phyloP scores from a whole-genome alignment of 2,113 vertebrate genomes.

The Isurus oxyrinchus region DNA sequence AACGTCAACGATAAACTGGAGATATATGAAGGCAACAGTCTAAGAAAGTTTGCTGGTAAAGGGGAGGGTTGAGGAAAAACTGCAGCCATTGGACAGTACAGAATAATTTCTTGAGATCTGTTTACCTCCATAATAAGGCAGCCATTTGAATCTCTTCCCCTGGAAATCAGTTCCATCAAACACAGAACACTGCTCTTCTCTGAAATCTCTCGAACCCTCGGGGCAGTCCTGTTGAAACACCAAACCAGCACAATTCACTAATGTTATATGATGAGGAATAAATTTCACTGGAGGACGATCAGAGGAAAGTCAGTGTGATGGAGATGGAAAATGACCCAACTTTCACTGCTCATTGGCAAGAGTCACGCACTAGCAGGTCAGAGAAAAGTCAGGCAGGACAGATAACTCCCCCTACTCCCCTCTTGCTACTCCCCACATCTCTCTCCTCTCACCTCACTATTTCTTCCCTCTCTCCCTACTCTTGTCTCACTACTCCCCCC shows the following conservation, averaged over 20 bases:
- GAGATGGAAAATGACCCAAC: neutral
- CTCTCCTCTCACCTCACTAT: too few species aligned
- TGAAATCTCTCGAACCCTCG: slow-evolving; percentile 72
- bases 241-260: neutral
- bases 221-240: slow-evolving; percentile 70
- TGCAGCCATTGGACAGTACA: neutral
- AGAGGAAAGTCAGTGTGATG: neutral
- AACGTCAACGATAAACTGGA: neutral
- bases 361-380: too few species aligned
- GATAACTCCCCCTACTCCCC: too few species aligned
- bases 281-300: neutral
- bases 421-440: too few species aligned
- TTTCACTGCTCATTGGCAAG: too few species aligned
- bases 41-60: neutral
- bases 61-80: neutral
- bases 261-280: neutral
- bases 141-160: slow-evolving; percentile 81
- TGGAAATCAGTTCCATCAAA: slow-evolving; percentile 79
- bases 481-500: too few species aligned
- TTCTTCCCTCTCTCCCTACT: too few species aligned
- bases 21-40: neutral
- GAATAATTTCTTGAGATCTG: neutral
- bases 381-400: too few species aligned
- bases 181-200: slow-evolving; percentile 83
- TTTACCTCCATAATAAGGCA: slow-evolving; percentile 85